phyloP scores from a whole-genome alignment of 2,888 invertebrate genomes.

The Sceliomorpha sp. region DNA sequence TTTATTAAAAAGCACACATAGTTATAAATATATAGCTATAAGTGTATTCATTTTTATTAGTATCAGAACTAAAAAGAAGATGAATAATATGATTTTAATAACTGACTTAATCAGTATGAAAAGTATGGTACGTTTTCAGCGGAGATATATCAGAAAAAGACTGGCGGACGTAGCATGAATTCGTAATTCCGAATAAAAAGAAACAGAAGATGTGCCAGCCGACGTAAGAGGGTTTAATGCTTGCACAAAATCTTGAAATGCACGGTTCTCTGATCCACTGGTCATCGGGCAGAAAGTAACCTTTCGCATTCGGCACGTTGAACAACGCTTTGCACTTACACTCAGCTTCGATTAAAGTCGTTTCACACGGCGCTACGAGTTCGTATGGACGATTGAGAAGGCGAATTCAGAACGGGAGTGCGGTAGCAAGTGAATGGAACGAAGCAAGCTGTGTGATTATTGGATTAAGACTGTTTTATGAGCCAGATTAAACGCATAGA shows the following conservation, averaged over 20 bases:
- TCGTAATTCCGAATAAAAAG: no score
- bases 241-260: slow-evolving; percentile 49
- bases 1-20: no score
- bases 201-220: slow-evolving; percentile 51
- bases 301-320: slow-evolving; percentile 67
- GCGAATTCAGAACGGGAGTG: slow-evolving; percentile 39
- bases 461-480: slow-evolving; percentile 36
- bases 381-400: slow-evolving; percentile 55
- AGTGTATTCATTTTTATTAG: no score
- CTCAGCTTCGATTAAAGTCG: slow-evolving; percentile 69
- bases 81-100: no score
- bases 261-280: slow-evolving; percentile 39
- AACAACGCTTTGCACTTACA: slow-evolving; percentile 75
- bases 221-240: slow-evolving; percentile 47
- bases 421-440: slow-evolving; percentile 40
- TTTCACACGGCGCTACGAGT: slow-evolving; percentile 60
- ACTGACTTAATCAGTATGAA: no score
- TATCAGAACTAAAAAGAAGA: no score
- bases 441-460: slow-evolving; percentile 37
- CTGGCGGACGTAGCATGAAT: no score
- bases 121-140: no score
- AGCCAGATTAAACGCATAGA: slow-evolving; percentile 24
- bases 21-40: no score
- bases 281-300: slow-evolving; percentile 64
- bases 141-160: no score